A percentile compares a stretch with the other conserved stretches of the same genome.
Conservation (phyloP, 2,888 invertebrate genomes). For the Parnassius mnemosyne region DNA sequence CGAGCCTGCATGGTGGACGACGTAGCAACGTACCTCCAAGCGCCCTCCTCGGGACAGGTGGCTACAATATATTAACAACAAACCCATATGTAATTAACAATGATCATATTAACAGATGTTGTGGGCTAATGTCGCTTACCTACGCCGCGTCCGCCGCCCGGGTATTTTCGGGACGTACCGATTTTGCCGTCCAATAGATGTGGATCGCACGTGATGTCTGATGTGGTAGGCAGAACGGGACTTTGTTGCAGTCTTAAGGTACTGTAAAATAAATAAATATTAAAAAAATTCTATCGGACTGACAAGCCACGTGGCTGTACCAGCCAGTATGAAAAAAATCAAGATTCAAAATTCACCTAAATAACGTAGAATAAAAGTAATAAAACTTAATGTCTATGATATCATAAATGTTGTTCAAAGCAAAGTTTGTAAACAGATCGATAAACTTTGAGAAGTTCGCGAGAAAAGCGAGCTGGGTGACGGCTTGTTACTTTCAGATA, state of each 20-base stretch:
- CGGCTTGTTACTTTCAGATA: conserved; percentile 18
- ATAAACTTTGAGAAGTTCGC: conserved; percentile 38
- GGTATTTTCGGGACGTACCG: conserved; percentile 73
- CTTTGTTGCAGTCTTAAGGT: conserved; percentile 41
- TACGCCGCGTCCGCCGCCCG: conserved; percentile 72
- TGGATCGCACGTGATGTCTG: conserved; percentile 53
- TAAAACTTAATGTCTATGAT: conserved; percentile 26
- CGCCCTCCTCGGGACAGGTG: conserved; percentile 97
- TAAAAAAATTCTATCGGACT: background rate
- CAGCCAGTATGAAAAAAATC: conserved; percentile 22
- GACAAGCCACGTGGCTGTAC: conserved; percentile 34
- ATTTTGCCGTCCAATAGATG: conserved; percentile 62
- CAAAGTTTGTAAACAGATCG: conserved; percentile 73
- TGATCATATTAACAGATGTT: conserved; percentile 81
- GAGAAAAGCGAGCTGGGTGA: conserved; percentile 16
- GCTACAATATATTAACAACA: conserved; percentile 79
- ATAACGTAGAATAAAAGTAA: conserved; percentile 26
- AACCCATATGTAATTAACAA: conserved; percentile 81
- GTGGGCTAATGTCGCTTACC: conserved; percentile 79
- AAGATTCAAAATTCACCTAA: conserved; percentile 15
- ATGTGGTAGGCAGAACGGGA: conserved; percentile 46
- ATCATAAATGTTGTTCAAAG: conserved; percentile 50
- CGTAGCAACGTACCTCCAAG: conserved; percentile 96
- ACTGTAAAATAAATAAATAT: conserved; percentile 31
- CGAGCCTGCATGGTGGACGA: conserved; percentile 98